phyloP scores from a whole-genome alignment of 1,140 invertebrate genomes.

The Listronotus bonariensis region DNA sequence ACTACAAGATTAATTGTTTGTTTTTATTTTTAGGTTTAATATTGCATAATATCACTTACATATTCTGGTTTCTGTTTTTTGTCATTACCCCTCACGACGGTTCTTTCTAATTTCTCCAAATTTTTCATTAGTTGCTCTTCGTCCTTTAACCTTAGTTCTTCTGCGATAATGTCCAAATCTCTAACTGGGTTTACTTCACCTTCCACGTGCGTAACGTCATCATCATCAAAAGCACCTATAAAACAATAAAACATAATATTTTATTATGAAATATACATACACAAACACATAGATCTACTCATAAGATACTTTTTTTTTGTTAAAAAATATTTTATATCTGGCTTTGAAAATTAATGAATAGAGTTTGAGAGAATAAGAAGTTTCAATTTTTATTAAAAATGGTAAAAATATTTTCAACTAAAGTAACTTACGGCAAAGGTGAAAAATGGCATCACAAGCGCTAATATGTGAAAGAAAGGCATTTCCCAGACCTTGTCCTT shows the following conservation, averaged over 20 bases:
- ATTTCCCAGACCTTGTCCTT: constrained; percentile 96
- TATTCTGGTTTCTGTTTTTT: constrained; percentile 97
- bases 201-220: constrained; percentile 97
- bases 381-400: too few relatives aligned
- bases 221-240: constrained; percentile 95
- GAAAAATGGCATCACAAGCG: constrained; percentile 99
- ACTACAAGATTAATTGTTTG: too few relatives aligned
- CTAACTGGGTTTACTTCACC: constrained; percentile 97
- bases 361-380: too few relatives aligned
- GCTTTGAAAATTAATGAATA: background rate
- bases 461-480: constrained; percentile 98
- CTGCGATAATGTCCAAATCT: constrained; percentile 95
- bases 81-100: constrained; percentile 87
- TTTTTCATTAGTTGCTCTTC: constrained; percentile 79
- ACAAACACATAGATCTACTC: background rate
- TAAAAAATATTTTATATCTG: too few relatives aligned
- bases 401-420: background rate
- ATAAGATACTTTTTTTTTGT: too few relatives aligned
- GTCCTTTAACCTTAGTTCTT: constrained; percentile 95
- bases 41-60: constrained; percentile 76
- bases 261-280: background rate
- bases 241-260: constrained; percentile 10
- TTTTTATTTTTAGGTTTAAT: too few relatives aligned
- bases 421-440: constrained; percentile 86
- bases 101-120: constrained; percentile 87